These are phyloP conservation scores for Buceros bicornis DNA, from an alignment of 2,797 vertebrate species.

Conservation along the genomic window DNA sequence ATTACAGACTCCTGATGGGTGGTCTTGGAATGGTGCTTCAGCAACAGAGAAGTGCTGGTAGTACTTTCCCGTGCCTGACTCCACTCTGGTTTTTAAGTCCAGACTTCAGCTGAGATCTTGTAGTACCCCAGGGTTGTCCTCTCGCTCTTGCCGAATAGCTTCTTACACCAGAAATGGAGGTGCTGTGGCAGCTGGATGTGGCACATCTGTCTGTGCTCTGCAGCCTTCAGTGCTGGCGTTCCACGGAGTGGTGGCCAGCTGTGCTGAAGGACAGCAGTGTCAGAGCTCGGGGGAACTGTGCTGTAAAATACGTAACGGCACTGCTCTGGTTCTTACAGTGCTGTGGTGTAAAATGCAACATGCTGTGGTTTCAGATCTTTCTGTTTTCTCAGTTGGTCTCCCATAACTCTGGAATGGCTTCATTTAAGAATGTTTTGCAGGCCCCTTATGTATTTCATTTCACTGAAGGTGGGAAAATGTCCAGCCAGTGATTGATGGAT, in stretches of 20 bases:
- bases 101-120: accelerated
- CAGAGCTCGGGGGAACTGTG: background rate
- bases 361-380: background rate
- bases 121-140: background rate
- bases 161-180: background rate
- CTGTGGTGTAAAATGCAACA: background rate
- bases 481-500: conserved; percentile 42
- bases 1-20: background rate
- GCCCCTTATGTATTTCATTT: conserved; percentile 26
- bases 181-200: background rate
- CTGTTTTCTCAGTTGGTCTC: background rate
- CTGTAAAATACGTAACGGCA: background rate
- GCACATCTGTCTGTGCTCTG: background rate
- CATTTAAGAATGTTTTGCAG: conserved; percentile 28
- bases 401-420: background rate
- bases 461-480: conserved; percentile 50
- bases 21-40: background rate
- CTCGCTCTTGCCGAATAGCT: background rate
- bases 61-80: background rate
- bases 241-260: background rate
- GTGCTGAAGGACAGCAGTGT: background rate
- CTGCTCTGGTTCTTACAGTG: background rate
- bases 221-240: background rate
- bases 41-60: background rate
- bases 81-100: background rate